Evolutionary conservation across 2,113 vertebrate genomes (phyloP).

Genomic region (Catagonus wagneri): DNA sequence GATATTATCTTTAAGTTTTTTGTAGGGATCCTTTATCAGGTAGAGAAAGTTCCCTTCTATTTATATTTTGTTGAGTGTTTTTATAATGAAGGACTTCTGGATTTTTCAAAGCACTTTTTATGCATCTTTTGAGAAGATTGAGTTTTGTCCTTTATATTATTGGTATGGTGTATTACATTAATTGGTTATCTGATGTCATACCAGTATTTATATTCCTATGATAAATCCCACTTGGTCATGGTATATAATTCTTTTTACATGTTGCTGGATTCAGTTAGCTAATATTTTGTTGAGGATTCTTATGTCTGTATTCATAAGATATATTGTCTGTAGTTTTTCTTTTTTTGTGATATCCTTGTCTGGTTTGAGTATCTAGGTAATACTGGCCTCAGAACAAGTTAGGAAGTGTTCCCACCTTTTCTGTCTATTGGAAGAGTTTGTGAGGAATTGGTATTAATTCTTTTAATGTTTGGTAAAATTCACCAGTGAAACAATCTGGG

Average conservation of each 20-base stretch:
- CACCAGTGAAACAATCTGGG: background rate
- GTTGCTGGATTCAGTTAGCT: background rate
- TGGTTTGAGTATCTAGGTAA: background rate
- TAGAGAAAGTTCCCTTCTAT: background rate
- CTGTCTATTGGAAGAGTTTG: background rate
- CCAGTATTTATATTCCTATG: background rate
- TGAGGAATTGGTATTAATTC: conserved; percentile 18
- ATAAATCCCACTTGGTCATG: background rate
- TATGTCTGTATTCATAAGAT: background rate
- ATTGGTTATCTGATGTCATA: background rate
- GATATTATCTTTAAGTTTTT: too few species aligned
- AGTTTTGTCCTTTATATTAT: background rate
- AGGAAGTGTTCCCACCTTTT: background rate
- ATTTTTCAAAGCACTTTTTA: background rate
- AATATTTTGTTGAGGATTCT: background rate
- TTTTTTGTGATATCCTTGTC: background rate
- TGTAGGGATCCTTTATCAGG: background rate
- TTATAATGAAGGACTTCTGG: background rate
- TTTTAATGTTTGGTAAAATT: conserved; percentile 18
- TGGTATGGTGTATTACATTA: background rate
- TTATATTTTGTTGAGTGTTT: background rate
- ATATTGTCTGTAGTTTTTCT: background rate
- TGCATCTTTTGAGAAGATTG: background rate
- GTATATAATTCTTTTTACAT: background rate
- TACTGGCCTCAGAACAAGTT: background rate